Evolutionary conservation across 1,140 invertebrate species (phyloP).

Genomic region (Hetaerina americana): DNA sequence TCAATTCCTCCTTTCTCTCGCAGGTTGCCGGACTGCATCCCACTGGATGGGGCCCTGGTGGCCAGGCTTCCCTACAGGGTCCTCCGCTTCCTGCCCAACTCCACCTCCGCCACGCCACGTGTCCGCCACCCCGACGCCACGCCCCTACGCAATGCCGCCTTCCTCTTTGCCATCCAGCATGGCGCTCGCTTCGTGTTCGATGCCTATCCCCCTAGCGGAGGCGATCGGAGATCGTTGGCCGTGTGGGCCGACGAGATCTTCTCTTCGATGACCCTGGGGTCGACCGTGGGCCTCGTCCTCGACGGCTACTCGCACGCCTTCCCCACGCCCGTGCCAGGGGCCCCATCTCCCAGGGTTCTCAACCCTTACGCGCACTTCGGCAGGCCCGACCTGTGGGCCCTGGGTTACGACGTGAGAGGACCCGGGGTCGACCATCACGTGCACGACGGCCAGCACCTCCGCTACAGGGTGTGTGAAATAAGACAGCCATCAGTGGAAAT

Average conservation of each 20-base stretch:
- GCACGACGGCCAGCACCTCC: slow-evolving; percentile 9
- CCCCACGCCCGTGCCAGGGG: not conserved
- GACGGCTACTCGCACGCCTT: slow-evolving; percentile 9
- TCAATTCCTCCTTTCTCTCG: not conserved
- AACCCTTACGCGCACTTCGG: slow-evolving; percentile 18
- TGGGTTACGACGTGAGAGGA: slow-evolving; percentile 8
- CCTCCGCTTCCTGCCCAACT: not conserved
- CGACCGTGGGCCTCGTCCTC: slow-evolving; percentile 15
- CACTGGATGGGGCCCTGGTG: not conserved
- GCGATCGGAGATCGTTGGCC: not conserved
- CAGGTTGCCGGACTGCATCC: not conserved
- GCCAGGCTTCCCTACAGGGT: not conserved
- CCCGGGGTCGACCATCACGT: not conserved
- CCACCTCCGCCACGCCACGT: not conserved
- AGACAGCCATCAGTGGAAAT: slow-evolving; percentile 18
- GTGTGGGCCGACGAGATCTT: not conserved
- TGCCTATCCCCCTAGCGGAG: not conserved
- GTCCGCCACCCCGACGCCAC: not conserved
- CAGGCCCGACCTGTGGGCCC: slow-evolving; percentile 14
- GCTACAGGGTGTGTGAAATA: slow-evolving; percentile 16
- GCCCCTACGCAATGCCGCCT: slow-evolving; percentile 11
- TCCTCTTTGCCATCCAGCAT: slow-evolving; percentile 17
- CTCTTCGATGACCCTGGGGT: slow-evolving; percentile 9
- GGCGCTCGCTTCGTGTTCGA: slow-evolving; percentile 19
- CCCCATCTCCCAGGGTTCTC: slow-evolving; percentile 7